These are phyloP conservation scores for Illadopsis cleaveri DNA, from an alignment of 2,113 vertebrate species.

Conservation along the genomic window DNA sequence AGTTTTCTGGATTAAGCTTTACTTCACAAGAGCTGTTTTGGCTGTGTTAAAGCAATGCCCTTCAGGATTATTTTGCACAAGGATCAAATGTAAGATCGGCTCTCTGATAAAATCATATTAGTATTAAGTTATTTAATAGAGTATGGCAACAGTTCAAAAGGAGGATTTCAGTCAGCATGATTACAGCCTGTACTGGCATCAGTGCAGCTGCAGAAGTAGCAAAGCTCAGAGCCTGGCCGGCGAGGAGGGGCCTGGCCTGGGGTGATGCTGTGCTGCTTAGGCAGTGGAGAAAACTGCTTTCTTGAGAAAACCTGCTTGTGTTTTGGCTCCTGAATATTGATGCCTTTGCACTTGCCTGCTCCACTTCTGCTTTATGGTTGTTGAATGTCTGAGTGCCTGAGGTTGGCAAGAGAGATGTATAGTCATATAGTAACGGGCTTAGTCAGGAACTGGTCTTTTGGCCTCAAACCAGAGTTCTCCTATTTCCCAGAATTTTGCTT, in stretches of 20 bases:
- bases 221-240: not conserved
- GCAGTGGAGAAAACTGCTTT: not conserved
- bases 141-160: not conserved
- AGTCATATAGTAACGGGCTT: not conserved
- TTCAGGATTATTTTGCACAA: not conserved
- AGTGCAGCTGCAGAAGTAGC: not conserved
- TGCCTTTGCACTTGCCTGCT: not conserved
- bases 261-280: not conserved
- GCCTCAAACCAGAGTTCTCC: not conserved
- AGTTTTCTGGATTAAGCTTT: not conserved
- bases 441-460: not conserved
- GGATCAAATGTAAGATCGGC: not conserved
- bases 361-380: not conserved
- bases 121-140: not conserved
- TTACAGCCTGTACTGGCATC: not conserved
- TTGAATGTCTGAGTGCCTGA: not conserved
- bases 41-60: not conserved
- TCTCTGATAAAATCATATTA: not conserved
- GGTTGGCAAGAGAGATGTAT: not conserved
- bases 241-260: accelerated
- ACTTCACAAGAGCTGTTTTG: not conserved
- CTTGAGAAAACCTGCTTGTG: not conserved
- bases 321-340: not conserved
- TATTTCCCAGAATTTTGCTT: not conserved
- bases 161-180: not conserved